Conservation (phyloP, 35 echinoderm and acorn worm species). For the Heliocidaris tuberculata region DNA sequence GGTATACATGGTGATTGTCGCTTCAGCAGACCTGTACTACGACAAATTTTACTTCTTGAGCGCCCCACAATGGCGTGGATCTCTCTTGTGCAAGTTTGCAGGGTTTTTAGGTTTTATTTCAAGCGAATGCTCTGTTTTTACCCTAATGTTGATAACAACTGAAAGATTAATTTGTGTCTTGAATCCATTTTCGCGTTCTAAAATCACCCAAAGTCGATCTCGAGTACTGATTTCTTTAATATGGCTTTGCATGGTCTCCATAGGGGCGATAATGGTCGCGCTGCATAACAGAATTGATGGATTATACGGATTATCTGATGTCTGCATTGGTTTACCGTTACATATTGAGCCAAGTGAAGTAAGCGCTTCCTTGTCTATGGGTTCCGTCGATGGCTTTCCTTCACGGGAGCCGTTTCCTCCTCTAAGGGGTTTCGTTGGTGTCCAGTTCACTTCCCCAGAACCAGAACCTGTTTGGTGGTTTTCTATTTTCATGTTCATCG, state of each 20-base stretch:
- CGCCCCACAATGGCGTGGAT: not conserved
- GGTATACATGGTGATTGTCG: slow-evolving; percentile 30
- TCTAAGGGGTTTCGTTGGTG: too few species aligned
- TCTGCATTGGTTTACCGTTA: not conserved
- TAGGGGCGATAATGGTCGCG: not conserved
- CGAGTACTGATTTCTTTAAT: not conserved
- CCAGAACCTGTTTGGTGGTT: not conserved
- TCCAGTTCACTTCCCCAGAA: not conserved
- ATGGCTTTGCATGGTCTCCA: not conserved
- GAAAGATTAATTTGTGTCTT: slow-evolving; percentile 1
- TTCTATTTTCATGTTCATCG: not conserved
- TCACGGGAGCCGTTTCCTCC: too few species aligned
- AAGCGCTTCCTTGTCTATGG: too few species aligned
- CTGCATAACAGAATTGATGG: not conserved
- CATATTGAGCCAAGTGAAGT: not conserved
- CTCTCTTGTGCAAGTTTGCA: not conserved
- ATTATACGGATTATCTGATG: not conserved
- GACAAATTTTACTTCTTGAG: not conserved
- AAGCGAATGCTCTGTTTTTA: slow-evolving; percentile 27
- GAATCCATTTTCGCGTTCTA: not conserved
- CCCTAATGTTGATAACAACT: slow-evolving; percentile 12
- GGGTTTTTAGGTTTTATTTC: slow-evolving; percentile 3
- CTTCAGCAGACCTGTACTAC: not conserved
- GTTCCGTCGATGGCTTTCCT: not conserved
- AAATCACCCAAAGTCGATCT: not conserved